phyloP scores from a whole-genome alignment of 2,113 vertebrate species.

The Microtus richardsoni region DNA sequence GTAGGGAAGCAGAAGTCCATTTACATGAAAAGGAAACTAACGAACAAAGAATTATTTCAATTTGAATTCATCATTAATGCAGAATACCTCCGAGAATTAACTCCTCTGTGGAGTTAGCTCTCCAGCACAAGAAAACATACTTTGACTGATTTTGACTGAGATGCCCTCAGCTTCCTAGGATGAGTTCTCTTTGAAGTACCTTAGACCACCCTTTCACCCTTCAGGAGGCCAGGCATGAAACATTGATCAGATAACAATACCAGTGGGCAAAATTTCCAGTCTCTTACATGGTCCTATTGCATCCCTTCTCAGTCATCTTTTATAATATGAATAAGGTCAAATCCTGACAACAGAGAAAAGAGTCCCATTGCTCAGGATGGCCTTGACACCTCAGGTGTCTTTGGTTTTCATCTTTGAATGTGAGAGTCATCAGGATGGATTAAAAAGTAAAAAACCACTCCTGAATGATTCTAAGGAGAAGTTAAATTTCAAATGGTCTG shows the following conservation, averaged over 20 bases:
- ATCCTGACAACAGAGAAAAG: background rate
- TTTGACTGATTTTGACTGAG: background rate
- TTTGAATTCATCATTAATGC: background rate
- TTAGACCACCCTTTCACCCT: background rate
- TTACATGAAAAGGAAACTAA: background rate
- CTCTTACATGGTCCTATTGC: background rate
- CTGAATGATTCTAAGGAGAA: background rate
- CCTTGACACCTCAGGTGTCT: background rate
- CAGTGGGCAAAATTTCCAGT: background rate
- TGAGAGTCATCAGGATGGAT: background rate
- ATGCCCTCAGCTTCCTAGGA: fast-evolving
- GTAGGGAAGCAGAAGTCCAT: no score
- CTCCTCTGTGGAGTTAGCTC: background rate
- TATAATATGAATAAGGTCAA: background rate
- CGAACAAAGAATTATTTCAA: background rate
- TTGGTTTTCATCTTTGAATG: background rate
- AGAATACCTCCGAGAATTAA: background rate
- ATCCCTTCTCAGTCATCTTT: background rate
- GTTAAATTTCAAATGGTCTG: background rate
- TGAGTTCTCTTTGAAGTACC: fast-evolving
- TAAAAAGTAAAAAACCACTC: background rate
- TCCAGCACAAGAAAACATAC: background rate
- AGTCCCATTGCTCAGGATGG: background rate
- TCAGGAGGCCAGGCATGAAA: background rate
- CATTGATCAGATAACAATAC: background rate